phyloP scores from a whole-genome alignment of 2,797 vertebrate species.

The Cossypha polioptera region DNA sequence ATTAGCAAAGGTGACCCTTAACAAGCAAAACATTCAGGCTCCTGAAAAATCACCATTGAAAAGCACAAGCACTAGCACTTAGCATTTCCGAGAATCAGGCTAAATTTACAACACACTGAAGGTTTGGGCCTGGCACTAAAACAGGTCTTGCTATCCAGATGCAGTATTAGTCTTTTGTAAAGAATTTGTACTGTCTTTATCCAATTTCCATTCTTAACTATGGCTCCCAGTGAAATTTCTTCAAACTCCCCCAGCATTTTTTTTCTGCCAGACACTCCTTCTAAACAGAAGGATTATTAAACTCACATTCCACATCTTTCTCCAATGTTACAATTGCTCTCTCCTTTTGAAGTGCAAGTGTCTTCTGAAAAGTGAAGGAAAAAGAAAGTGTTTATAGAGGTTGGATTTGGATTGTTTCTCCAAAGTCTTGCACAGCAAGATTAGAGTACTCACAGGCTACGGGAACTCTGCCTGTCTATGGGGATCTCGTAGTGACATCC shows the following conservation, averaged over 20 bases:
- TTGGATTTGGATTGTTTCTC: background rate
- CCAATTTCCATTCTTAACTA: conserved; percentile 51
- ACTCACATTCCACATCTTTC: background rate
- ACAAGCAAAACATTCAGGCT: background rate
- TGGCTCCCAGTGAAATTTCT: background rate
- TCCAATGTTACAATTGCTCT: background rate
- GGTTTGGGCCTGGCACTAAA: conserved; percentile 34
- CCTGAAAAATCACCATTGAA: background rate
- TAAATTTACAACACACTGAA: conserved; percentile 40
- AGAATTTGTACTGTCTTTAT: conserved; percentile 49
- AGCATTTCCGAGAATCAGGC: conserved; percentile 7
- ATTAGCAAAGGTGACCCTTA: background rate
- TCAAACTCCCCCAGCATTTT: background rate
- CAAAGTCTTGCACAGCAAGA: background rate
- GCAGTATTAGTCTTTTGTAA: conserved; percentile 42
- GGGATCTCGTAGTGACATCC: background rate
- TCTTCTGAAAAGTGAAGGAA: background rate
- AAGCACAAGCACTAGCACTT: background rate
- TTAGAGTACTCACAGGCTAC: background rate
- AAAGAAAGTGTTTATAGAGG: background rate
- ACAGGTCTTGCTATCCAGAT: conserved; percentile 25
- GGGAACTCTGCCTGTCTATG: background rate
- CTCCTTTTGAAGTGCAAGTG: background rate
- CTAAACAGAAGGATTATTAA: conserved; percentile 24
- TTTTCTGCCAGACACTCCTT: background rate